These are phyloP conservation scores for Chromoteleia sp. DNA, from an alignment of 2,888 invertebrate genomes.

Conservation along the genomic window DNA sequence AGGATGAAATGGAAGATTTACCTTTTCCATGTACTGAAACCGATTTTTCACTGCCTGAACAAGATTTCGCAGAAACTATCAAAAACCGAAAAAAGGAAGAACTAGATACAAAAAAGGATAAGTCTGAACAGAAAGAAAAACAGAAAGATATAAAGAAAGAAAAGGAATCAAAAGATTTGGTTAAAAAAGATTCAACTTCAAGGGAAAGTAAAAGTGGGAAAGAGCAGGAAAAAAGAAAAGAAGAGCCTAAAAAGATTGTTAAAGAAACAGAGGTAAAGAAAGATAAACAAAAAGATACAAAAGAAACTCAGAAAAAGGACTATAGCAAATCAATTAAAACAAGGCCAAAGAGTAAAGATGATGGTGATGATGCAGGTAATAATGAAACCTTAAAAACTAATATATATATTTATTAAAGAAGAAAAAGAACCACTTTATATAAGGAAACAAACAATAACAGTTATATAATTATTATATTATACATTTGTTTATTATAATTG, in stretches of 20 bases:
- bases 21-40: conserved; percentile 88
- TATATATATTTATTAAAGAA: background rate
- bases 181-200: conserved; percentile 78
- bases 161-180: conserved; percentile 80
- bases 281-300: conserved; percentile 81
- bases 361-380: conserved; percentile 80
- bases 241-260: conserved; percentile 80
- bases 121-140: conserved; percentile 79
- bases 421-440: no score
- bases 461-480: no score
- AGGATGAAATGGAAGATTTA: conserved; percentile 88
- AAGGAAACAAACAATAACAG: no score
- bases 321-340: conserved; percentile 80
- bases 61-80: conserved; percentile 86
- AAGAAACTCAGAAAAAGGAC: conserved; percentile 81
- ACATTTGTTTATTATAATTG: no score
- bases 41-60: conserved; percentile 87
- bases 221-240: conserved; percentile 82
- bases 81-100: conserved; percentile 86
- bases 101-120: conserved; percentile 76
- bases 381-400: no score
- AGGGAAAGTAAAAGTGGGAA: conserved; percentile 80
- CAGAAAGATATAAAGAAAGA: conserved; percentile 82
- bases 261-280: conserved; percentile 82
- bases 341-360: conserved; percentile 83